These are phyloP conservation scores for Platypus cylindrus DNA, from an alignment of 2,888 invertebrate species.

Conservation along the genomic window DNA sequence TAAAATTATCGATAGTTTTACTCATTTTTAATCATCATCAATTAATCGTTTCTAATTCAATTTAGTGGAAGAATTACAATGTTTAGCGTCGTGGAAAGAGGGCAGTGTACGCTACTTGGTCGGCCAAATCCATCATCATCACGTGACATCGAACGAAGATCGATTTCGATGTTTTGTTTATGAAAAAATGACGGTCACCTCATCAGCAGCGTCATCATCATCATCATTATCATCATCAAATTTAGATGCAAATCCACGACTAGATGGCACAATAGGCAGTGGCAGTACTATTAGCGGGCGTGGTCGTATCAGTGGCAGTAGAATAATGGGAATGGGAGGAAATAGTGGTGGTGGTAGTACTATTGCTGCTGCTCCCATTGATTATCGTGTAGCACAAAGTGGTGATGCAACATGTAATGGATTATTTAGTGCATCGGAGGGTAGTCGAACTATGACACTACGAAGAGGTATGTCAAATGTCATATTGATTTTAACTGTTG, in stretches of 20 bases:
- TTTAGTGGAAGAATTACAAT: constrained; percentile 82
- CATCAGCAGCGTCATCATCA: no score
- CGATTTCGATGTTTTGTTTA: constrained; percentile 92
- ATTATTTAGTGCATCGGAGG: constrained; percentile 79
- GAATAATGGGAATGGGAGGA: no score
- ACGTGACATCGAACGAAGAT: constrained; percentile 84
- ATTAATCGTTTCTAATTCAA: constrained; percentile 1
- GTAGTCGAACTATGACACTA: constrained; percentile 71
- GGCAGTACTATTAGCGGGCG: no score
- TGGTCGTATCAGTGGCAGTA: no score
- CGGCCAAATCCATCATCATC: constrained; percentile 78
- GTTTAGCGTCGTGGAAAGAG: constrained; percentile 88
- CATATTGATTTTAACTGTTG: no score
- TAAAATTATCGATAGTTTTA: neutral
- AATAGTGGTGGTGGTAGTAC: no score
- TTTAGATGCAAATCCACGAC: constrained; percentile 29
- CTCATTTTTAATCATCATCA: neutral
- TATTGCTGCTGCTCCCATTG: no score
- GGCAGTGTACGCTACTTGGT: constrained; percentile 84
- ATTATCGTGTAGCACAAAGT: constrained; percentile 78
- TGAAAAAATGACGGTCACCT: constrained; percentile 60
- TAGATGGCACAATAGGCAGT: no score
- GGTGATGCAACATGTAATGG: constrained; percentile 92
- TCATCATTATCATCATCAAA: constrained; percentile 30
- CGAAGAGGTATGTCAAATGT: constrained; percentile 61